A percentile compares a stretch with the other conserved stretches of the same genome.
Evolutionary conservation across 2,113 vertebrate genomes (phyloP).

Genomic region (Xiphophorus maculatus): DNA sequence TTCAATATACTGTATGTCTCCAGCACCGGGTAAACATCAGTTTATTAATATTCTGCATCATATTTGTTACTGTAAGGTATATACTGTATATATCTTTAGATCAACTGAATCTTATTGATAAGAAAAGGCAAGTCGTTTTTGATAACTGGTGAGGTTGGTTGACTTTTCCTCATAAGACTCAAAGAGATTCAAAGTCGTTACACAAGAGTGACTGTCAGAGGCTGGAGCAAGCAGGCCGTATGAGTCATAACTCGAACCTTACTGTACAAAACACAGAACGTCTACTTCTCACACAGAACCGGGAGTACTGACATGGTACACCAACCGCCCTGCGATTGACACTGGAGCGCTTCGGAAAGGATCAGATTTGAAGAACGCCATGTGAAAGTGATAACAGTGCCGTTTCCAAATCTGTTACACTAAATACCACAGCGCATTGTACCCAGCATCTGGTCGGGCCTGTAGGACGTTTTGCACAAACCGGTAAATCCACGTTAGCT

Average conservation of each 20-base stretch:
- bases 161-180: background rate
- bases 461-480: constrained; percentile 59
- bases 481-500: constrained; percentile 31
- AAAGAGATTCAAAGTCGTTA: background rate
- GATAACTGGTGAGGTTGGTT: background rate
- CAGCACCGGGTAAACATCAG: background rate
- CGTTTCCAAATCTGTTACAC: constrained; percentile 1
- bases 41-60: too few relatives aligned
- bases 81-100: too few relatives aligned
- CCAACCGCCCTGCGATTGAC: background rate
- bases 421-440: constrained; percentile 39
- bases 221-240: background rate
- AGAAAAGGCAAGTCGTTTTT: too few relatives aligned
- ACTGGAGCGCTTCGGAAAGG: background rate
- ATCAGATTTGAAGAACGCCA: background rate
- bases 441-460: constrained; percentile 57
- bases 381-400: constrained; percentile 10
- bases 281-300: background rate
- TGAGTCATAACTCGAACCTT: constrained; percentile 31
- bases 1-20: background rate
- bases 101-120: too few relatives aligned
- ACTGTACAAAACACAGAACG: background rate
- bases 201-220: background rate
- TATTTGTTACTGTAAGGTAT: too few relatives aligned
- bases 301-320: background rate